Percentiles rank a stretch among this genome's conserved stretches.
Evolutionary conservation across 2,888 invertebrate genomes (phyloP).

Genomic region (Latrodectus elegans): DNA sequence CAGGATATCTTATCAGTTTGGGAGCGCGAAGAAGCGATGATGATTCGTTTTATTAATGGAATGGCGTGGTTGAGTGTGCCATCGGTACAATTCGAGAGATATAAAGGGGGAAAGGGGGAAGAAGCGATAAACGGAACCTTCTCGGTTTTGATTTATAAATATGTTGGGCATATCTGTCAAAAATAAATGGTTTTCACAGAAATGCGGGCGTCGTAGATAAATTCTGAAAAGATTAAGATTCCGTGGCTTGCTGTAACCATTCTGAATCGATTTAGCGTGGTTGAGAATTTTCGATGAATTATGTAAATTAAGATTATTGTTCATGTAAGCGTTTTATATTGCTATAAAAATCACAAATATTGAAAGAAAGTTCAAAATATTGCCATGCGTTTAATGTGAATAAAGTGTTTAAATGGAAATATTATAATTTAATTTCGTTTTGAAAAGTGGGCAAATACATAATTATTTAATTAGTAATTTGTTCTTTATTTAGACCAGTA

Average conservation of each 20-base stretch:
- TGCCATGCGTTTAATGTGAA: too few species aligned
- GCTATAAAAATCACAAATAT: too few species aligned
- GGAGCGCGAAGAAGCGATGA: slow-evolving; percentile 9
- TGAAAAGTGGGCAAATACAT: too few species aligned
- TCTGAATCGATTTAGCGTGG: not conserved
- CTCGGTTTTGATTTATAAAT: slow-evolving; percentile 43
- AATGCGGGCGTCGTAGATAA: not conserved
- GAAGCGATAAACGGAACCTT: slow-evolving; percentile 10
- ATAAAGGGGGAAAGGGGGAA: not conserved
- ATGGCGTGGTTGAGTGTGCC: not conserved
- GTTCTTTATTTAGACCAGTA: too few species aligned
- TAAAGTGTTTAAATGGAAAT: too few species aligned
- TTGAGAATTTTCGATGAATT: slow-evolving; percentile 11
- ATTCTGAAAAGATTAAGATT: slow-evolving; percentile 14
- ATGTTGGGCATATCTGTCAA: slow-evolving; percentile 14
- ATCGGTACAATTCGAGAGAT: not conserved
- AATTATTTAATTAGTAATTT: too few species aligned
- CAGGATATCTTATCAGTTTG: slow-evolving; percentile 18
- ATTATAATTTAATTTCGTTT: too few species aligned
- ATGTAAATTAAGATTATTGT: too few species aligned
- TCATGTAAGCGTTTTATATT: too few species aligned
- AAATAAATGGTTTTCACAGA: slow-evolving; percentile 24
- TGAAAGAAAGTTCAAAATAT: too few species aligned
- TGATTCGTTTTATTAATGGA: slow-evolving; percentile 33
- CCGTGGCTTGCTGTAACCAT: not conserved